Evolutionary conservation across 2,797 vertebrate species (phyloP).

Genomic region (Clamator glandarius): DNA sequence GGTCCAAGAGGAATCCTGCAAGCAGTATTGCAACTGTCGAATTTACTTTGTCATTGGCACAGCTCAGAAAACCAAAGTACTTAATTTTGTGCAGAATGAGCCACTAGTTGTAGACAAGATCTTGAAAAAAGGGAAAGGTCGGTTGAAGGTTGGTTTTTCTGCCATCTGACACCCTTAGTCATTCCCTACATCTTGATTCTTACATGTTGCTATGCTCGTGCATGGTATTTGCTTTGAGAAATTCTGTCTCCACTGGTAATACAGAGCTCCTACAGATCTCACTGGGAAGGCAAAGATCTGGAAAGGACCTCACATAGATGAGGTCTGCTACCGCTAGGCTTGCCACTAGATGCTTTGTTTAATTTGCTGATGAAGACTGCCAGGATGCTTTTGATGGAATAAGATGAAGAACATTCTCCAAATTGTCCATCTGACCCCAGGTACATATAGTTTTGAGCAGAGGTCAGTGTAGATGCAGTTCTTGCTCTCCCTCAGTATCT

Average conservation of each 20-base stretch:
- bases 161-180: neutral
- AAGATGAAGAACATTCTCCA: neutral
- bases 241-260: neutral
- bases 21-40: neutral
- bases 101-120: neutral
- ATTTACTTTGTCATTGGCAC: neutral
- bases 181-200: neutral
- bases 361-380: neutral
- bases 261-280: neutral
- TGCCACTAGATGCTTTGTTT: neutral
- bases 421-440: fast-evolving
- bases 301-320: neutral
- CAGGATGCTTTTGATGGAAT: neutral
- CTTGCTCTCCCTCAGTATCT: neutral
- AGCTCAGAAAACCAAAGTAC: neutral
- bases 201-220: neutral
- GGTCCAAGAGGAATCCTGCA: neutral
- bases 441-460: neutral
- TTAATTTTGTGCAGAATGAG: neutral
- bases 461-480: neutral
- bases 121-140: neutral
- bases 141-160: neutral
- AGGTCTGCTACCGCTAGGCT: neutral
- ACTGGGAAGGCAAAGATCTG: neutral
- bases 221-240: neutral